Evolutionary conservation across 2,797 vertebrate genomes (phyloP), one percentile per base, ranked within the genome.

Genomic region (Acipenser ruthenus): DNA sequence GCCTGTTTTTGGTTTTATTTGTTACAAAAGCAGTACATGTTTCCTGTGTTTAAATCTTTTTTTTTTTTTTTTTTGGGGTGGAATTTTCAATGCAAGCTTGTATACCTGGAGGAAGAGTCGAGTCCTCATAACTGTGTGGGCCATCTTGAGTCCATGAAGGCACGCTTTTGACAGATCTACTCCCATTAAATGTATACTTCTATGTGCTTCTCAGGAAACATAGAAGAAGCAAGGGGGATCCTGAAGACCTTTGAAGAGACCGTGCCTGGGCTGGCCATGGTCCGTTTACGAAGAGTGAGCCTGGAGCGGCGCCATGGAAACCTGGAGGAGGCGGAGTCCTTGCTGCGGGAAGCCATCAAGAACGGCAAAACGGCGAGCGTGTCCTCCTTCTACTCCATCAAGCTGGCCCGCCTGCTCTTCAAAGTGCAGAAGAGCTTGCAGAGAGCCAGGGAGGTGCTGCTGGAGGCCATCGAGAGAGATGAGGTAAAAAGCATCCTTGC

Each of bases 301-400:
- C 82, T 99, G 69, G 97, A 99, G 72, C 93, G 97, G 75, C 90
- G 97, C 11, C 93, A 94, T 0, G 96, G 95, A 2, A 95, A 96
- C 81, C 75, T 98, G 89, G 95, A 93, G 6, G 92, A 92, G 75
- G 95, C 96, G 0, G 96, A 97, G 69, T 82, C 87, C 6, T 83
- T 99, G 73, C 86, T 99, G 23, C 86, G 88, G 60, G 95, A 99
- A 1, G 94, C 95, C 11, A 90, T 98, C 78, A 89, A 87, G 62
- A 89, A 85, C 1, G 90, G 92, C 23, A 93, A 88, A 60, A 91
- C 86, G 37, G 70, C 81, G 12, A 89, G 80, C 0, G 95, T 98
- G 63, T 85, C 87, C 0, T 94, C 97, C 0, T 99, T 98, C 77
- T 99, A 95, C 49, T 91, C 95, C 62, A 92, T 99, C 75, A 99